Evolutionary conservation across 2,888 invertebrate species (phyloP).

Genomic region (Drosophila birchii): DNA sequence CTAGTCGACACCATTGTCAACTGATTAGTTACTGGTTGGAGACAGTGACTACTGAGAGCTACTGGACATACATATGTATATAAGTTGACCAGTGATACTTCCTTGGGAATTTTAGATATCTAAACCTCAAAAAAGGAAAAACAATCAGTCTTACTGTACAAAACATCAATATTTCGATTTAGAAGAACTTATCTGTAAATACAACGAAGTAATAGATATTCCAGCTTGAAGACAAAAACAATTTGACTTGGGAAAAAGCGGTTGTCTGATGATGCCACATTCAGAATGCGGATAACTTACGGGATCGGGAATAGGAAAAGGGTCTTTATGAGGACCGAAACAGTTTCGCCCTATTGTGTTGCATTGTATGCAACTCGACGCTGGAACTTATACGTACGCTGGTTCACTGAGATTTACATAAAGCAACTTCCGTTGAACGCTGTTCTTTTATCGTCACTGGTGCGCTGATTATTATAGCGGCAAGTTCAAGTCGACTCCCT

Average conservation of each 20-base stretch:
- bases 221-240: background rate
- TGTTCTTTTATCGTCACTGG: conserved; percentile 50
- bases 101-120: background rate
- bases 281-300: background rate
- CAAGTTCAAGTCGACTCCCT: conserved; percentile 16
- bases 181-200: background rate
- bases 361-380: conserved; percentile 1
- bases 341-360: conserved; percentile 8
- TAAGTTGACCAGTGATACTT: background rate
- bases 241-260: background rate
- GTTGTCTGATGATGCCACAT: background rate
- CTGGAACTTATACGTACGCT: conserved; percentile 8
- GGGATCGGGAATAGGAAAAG: background rate
- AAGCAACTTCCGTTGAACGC: conserved; percentile 61
- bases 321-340: background rate
- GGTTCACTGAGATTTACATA: conserved; percentile 16
- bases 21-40: conserved; percentile 2
- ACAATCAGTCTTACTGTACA: no score
- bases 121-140: background rate
- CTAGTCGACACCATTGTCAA: conserved; percentile 20
- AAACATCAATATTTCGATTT: background rate
- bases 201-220: background rate
- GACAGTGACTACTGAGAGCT: background rate
- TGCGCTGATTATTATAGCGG: conserved; percentile 16
- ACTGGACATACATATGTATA: background rate